Base-by-base conservation (phyloP, 1,140 invertebrate genomes). In the Theocolax elegans region DNA sequence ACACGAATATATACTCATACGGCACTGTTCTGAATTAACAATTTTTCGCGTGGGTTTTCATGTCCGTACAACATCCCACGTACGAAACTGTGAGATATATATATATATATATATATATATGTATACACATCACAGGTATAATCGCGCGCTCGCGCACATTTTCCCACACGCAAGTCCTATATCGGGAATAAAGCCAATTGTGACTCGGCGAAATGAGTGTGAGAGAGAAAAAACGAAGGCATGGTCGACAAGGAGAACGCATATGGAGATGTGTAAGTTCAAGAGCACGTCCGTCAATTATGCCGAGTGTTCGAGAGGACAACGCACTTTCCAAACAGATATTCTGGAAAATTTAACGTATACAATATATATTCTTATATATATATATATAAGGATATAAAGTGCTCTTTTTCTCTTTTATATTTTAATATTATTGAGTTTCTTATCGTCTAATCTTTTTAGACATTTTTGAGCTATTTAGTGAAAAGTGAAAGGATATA, bases 231-330 rank as follows among this genome's bases (percentile, higher is more conserved):
- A 17, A 38, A 23, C 10, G 54, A 1, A 9, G 15, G 1, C 44
- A 51, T 51, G 46, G 60, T 63, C 17, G 46, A 40, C n/a, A 17
- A 31, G 44, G n/a, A 38, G 10, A 65, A 62, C 23, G 25, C 21
- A 31, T 27, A 51, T 29, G 67, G 35, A 53, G 13, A 40, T 53
- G 35, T 23, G 25, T 68, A 70, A 70, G 67, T 70, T 70, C 59
- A 70, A 70, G 67, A 64, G 48, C 58, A 23, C 17, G 58, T 27
- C 29, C n/a, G 27, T 64, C 67, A 38, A 70, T 70, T 70, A 70
- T 70, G 67, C 38, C 56, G 38, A 68, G 58, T 31, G 35, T 49
- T 59, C 7, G 17, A 51, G 44, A 59, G 66, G 54, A 60, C 54
- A 51, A 60, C 66, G 54, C 56, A 67, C 66, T 40, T 58, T 58